These are phyloP conservation scores for Hecatera dysodea DNA, from an alignment of 2,888 invertebrate species.

Conservation along the genomic window DNA sequence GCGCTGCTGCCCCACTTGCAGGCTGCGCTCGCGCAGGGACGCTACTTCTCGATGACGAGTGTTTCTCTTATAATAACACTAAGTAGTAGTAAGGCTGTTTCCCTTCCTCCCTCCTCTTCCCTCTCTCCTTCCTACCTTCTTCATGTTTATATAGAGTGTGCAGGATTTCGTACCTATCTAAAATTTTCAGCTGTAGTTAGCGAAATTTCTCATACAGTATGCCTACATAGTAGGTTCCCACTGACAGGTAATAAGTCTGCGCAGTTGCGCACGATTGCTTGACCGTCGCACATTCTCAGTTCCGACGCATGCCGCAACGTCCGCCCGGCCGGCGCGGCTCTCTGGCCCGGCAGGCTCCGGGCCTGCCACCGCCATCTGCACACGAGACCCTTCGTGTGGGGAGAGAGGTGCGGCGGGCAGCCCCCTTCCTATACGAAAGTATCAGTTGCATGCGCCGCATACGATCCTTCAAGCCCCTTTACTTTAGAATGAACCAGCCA, in stretches of 20 bases:
- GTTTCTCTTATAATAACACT: not conserved
- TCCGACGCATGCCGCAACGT: constrained; percentile 43
- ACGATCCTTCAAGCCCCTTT: too few relatives aligned
- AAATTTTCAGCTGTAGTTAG: not conserved
- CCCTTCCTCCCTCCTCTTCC: too few relatives aligned
- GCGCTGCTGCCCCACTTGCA: constrained; percentile 13
- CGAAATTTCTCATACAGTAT: not conserved
- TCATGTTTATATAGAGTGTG: too few relatives aligned
- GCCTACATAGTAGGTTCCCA: not conserved
- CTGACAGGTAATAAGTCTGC: constrained; percentile 3
- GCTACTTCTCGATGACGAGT: not conserved
- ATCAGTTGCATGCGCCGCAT: too few relatives aligned
- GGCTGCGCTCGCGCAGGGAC: not conserved
- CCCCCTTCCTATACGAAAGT: too few relatives aligned
- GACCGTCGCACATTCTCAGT: constrained; percentile 29
- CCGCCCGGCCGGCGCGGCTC: not conserved
- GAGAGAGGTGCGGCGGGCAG: too few relatives aligned
- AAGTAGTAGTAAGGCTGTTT: too few relatives aligned
- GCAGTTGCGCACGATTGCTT: constrained; percentile 35
- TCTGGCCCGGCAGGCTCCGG: not conserved
- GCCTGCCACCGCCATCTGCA: not conserved
- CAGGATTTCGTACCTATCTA: not conserved
- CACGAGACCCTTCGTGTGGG: too few relatives aligned
- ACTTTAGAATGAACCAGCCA: not conserved
- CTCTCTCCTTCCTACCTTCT: too few relatives aligned